Evolutionary conservation across 2,797 vertebrate genomes (phyloP).

Genomic region (Oreonectes daqikongensis): DNA sequence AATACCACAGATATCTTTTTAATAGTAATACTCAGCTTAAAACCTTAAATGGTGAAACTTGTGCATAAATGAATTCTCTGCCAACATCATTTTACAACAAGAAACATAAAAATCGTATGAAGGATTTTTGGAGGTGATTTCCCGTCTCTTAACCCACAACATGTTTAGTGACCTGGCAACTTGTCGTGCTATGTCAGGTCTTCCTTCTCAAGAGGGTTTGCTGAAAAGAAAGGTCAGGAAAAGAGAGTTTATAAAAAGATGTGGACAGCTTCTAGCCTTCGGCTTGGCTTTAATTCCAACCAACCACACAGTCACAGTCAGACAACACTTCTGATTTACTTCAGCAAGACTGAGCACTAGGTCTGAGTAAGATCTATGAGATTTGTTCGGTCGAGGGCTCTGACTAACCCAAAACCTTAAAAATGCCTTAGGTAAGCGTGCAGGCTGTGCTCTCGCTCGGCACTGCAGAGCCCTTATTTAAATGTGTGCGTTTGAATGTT

Average conservation of each 20-base stretch:
- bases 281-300: constrained; percentile 81
- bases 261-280: constrained; percentile 80
- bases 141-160: constrained; percentile 61
- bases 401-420: constrained; percentile 71
- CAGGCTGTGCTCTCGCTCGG: constrained; percentile 1
- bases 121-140: constrained; percentile 52
- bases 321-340: constrained; percentile 80
- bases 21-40: background rate
- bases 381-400: constrained; percentile 68
- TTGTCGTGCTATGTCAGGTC: constrained; percentile 81
- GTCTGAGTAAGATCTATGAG: constrained; percentile 77
- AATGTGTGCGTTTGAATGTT: constrained; percentile 21
- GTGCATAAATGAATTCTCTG: background rate
- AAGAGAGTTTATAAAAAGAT: constrained; percentile 79
- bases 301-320: constrained; percentile 76
- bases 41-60: background rate
- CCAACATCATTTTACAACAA: background rate
- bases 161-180: constrained; percentile 81
- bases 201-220: constrained; percentile 75
- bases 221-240: constrained; percentile 82
- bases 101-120: constrained; percentile 40
- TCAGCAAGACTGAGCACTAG: constrained; percentile 77
- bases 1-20: background rate
- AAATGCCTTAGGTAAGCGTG: constrained; percentile 48
- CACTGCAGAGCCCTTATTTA: constrained; percentile 23